Base-by-base conservation (phyloP, 2,888 invertebrate genomes). In the Nebria brevicollis region DNA sequence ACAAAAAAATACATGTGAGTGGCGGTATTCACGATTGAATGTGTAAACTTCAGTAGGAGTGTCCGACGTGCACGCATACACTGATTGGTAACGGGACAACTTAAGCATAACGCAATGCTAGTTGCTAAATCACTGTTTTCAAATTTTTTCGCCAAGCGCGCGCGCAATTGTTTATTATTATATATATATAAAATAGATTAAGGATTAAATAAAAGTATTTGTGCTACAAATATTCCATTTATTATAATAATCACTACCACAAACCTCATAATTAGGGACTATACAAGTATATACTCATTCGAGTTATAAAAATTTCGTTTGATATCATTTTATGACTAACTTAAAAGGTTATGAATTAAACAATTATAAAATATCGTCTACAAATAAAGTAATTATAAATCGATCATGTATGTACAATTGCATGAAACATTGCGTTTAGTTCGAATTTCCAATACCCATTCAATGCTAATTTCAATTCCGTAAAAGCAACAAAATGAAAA, bases 241-340 rank as follows among this genome's bases (percentile, higher is more conserved):
- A 80, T 80, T 80, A 80, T 79, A 34, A 54, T 64, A 75, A 34
- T 66, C 26, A 75, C 79, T 75, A 74, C 75, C 74, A 68, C 79
- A 80, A 74, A 80, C 79, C 79, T 75, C 79, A 80, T 80, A 78
- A 41, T 64, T 78, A 75, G 25, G 25, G 70, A 68, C 70, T 80
- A 80, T 80, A 74, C 74, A 75, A 75, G 74, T 75, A 80, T 80
- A 80, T 80, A 75, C 79, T 80, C 79, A 80, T 80, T 75, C 79
- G 79, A 80, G 79, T 75, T 80, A 80, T 80, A 80, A 80, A 80
- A 80, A 80, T 80, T 80, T 80, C 79, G 79, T 80, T 80, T 80
- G 75, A 74, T 80, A 80, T 78, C 72, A 74, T 65, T 77, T 77
- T 78, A 78, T 78, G 74, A 78, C 78, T 73, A 78, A 78, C 42